Percentiles rank a stretch among this genome's conserved stretches.
phyloP scores from a whole-genome alignment of 2,113 vertebrate genomes.

The zebrafish (Danio rerio) region DNA sequence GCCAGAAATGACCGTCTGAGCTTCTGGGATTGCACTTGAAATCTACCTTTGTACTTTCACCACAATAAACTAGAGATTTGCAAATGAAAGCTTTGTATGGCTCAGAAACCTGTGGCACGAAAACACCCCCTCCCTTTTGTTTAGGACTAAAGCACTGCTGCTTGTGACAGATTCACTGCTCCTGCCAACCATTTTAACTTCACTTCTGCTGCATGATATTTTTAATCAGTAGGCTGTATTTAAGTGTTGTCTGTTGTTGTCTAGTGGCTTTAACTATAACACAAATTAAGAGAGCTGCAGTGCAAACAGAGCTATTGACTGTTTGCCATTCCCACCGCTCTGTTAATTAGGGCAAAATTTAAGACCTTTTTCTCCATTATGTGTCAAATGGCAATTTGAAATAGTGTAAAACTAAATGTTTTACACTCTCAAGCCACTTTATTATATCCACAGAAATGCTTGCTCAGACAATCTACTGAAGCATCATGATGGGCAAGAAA shows the following conservation, averaged over 20 bases:
- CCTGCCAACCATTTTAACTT: constrained; percentile 13
- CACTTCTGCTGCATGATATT: background rate
- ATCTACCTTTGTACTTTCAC: constrained; percentile 10
- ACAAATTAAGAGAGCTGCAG: constrained; percentile 19
- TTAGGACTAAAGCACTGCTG: background rate
- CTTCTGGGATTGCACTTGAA: background rate
- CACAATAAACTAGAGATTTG: background rate
- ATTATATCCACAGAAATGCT: too few species aligned
- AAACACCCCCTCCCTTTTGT: background rate
- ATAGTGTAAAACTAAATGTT: too few species aligned
- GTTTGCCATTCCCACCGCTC: background rate
- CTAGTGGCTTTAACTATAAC: constrained; percentile 5
- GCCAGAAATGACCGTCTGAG: background rate
- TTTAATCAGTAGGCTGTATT: constrained; percentile 17
- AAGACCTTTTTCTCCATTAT: background rate
- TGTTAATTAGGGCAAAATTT: constrained; percentile 12
- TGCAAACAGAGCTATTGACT: constrained; percentile 10
- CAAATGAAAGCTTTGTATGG: background rate
- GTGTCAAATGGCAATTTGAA: too few species aligned
- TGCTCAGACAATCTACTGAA: too few species aligned
- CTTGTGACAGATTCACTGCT: background rate
- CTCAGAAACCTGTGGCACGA: background rate
- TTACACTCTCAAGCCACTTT: too few species aligned
- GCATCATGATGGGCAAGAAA: too few species aligned
- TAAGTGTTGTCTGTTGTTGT: background rate